Base-by-base conservation (phyloP, 2,888 invertebrate species). In the Lasioglossum vierecki region DNA sequence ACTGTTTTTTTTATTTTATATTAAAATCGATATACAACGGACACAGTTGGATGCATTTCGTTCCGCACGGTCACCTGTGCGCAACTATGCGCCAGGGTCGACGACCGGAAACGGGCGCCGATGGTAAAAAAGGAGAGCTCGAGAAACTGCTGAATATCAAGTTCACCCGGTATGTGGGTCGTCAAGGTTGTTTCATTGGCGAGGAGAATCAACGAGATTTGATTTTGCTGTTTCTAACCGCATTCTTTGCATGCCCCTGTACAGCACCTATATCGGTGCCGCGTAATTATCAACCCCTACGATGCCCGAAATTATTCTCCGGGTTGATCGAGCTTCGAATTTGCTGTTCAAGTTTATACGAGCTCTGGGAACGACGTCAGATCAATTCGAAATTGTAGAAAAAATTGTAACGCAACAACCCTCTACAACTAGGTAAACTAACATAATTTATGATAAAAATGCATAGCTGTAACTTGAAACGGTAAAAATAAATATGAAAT, bases 201-300 rank as follows among this genome's bases (percentile, higher is more conserved):
- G 57, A 46, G 80, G n/a, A 49, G 49, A 41, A 83, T 83, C 75
- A 49, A 75, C 80, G 63, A 76, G 63, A 76, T 63, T 76, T 30
- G 46, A 26, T 49, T 26, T 49, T 53, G 46, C 68, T 46, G 68
- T 70, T 68, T 80, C 46, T 70, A 80, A 57, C 74, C 82, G 80
- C 68, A 74, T 80, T 82, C 63, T 60, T 79, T 74, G 73, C 70
- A 57, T 39, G 30, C 44, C 39, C 35, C 57, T 6, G 35, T 66
- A 35, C 35, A 8, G 2, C 46, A 15, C 30, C 18, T 53, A n/a
- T n/a, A 53, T 22, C 22, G 53, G 53, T n/a, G 53, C 3, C 9
- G 8, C 53, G 22, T n/a, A 53, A 53, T 53, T 53, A 53, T 9
- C 22, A 53, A 53, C 53, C 53, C 53, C 53, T n/a, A 53, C 53